Evolutionary conservation across 2,113 vertebrate species (phyloP), one percentile per base, ranked within the genome.

Genomic region (Rissa tridactyla): DNA sequence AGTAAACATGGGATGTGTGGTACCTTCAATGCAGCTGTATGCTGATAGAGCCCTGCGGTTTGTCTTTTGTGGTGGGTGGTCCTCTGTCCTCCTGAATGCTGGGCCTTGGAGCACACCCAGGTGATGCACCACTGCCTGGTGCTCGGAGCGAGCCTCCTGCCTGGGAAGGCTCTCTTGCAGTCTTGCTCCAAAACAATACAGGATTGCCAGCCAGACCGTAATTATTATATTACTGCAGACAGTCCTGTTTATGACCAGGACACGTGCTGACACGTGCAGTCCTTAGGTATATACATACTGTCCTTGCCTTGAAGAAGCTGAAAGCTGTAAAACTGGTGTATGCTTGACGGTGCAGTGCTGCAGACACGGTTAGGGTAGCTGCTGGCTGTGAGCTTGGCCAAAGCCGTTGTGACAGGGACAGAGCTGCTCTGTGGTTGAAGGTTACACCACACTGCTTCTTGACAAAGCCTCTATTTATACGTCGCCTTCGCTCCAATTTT

Each of bases 401-500:
- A 32, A 21, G 69, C 70, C 5, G 3, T 57, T 51, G 86, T 61
- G 72, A 49, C 1, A 23, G 79, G 46, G 70, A 88, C 83, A 89
- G 94, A 90, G 77, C 80, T 81, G 61, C 83, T 92, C 65, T 82
- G 83, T 85, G 84, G 58, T 62, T 52, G 58, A 75, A 85, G 81
- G 92, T 72, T 89, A 84, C 89, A 96, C 81, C 84, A 80, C 60
- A 1, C 68, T 79, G 89, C 92, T 44, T 80, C 57, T 70, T 82
- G 91, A 86, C 94, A 94, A 92, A 87, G 81, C 89, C 66, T 66
- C 64, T 90, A 38, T 91, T 92, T 92, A 23, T 77, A 49, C 11
- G 2, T 69, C 2, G 46, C 40, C 40, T 77, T 92, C 62, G 4
- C 40, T 85, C 70, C 36, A 52, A 0, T 71, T 94, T 79, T 92